Base-by-base conservation (phyloP, 2,888 invertebrate species). In the Adelognathus sp. region DNA sequence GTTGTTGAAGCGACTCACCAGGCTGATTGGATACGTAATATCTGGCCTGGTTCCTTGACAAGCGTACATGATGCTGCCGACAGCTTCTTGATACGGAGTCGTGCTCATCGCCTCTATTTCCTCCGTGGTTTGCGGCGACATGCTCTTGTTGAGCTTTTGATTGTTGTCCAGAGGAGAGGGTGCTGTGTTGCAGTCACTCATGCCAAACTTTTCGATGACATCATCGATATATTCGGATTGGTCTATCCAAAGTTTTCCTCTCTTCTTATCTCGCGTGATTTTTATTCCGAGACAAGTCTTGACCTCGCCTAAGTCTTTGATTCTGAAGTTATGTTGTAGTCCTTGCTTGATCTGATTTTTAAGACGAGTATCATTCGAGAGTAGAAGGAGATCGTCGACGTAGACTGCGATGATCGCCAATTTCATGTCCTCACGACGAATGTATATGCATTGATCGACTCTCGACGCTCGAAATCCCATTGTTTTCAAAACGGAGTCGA, bases 111-210 rank as follows among this genome's bases (percentile, higher is more conserved):
- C 5, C 6, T 31, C 29, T 7, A 46, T 27, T 41, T 69, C 69
- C 82, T 83, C 31, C 14, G 44, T 50, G 9, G 44, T 60, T 33
- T 31, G 36, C 39, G 41, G 18, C n/a, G 41, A 52, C 46, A 46
- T 70, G 3, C 54, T 36, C 16, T 52, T 61, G 16, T 31, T 50
- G 14, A 80, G 56, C 21, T 71, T 80, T 39, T 11, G 21, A 50
- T 63, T 66, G 82, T 83, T 79, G 81, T 84, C 31, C 81, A 83
- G 64, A 46, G 81, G 81, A 36, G 82, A 81, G 14, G 50, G 16
- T 18, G 61, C 66, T 36, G 80, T 74, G 50, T 82, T 82, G 41
- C 82, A 83, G 18, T 82, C 67, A 14, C 27, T 52, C 77, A 83
- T 83, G 0, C 60, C 46, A 39, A 82, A 84, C 36, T 76, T 80